A percentile compares a stretch with the other conserved stretches of the same genome.
phyloP scores from a whole-genome alignment of 2,888 invertebrate genomes.

The Mythimna albipuncta region DNA sequence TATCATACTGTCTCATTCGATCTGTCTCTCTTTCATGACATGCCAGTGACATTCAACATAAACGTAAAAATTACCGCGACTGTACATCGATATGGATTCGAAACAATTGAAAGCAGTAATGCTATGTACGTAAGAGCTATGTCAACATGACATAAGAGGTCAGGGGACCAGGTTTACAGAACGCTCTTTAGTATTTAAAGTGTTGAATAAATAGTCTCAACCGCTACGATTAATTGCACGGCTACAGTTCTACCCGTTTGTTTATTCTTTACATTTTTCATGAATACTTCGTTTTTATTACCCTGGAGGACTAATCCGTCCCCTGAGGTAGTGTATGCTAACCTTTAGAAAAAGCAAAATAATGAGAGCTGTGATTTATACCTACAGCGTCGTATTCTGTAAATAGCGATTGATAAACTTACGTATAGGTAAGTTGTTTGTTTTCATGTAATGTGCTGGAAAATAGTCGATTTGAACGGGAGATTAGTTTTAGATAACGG shows the following conservation, averaged over 20 bases:
- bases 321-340: constrained; percentile 12
- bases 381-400: constrained; percentile 12
- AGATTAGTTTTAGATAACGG: not conserved
- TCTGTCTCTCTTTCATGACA: too few relatives aligned
- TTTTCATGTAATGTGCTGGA: constrained; percentile 13
- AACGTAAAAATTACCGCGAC: not conserved
- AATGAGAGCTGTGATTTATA: constrained; percentile 40
- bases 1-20: not conserved
- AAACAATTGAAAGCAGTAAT: constrained; percentile 17
- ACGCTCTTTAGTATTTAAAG: constrained; percentile 43
- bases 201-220: constrained; percentile 31
- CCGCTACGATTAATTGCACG: constrained; percentile 34
- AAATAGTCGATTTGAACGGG: constrained; percentile 14
- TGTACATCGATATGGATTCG: not conserved
- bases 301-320: constrained; percentile 6
- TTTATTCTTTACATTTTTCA: constrained; percentile 26
- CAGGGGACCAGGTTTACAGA: constrained; percentile 21
- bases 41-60: too few relatives aligned
- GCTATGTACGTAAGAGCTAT: constrained; percentile 6
- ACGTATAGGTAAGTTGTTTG: constrained; percentile 26
- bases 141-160: constrained; percentile 27
- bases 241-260: constrained; percentile 17
- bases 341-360: constrained; percentile 29
- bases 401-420: constrained; percentile 34
- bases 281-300: constrained; percentile 9